phyloP scores from a whole-genome alignment of 2,113 vertebrate species.

The Taurulus bubalis region DNA sequence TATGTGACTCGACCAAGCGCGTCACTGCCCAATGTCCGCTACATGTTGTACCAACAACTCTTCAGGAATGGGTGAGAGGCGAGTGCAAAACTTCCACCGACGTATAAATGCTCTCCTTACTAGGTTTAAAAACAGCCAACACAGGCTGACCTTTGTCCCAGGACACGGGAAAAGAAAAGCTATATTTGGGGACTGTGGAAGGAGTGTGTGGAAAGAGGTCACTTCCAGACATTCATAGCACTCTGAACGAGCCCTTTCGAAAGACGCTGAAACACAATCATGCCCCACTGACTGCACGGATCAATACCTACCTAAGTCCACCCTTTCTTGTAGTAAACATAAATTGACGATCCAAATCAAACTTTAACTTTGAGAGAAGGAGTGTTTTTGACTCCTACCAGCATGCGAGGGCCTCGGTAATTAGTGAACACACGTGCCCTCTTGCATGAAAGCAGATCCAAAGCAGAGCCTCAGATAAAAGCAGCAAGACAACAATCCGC shows the following conservation, averaged over 20 bases:
- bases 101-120: background rate
- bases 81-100: background rate
- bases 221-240: background rate
- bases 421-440: conserved; percentile 52
- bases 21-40: background rate
- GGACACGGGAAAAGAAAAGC: background rate
- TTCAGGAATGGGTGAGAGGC: background rate
- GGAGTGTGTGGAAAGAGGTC: background rate
- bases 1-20: background rate
- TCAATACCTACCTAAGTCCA: background rate
- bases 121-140: background rate
- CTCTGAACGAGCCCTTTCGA: conserved; percentile 11
- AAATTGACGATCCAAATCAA: conserved; percentile 21
- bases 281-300: conserved; percentile 5
- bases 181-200: background rate
- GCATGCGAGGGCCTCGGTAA: conserved; percentile 33
- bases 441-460: conserved; percentile 42
- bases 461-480: conserved; percentile 56
- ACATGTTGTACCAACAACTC: conserved; percentile 25
- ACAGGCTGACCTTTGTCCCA: conserved; percentile 18
- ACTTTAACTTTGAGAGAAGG: conserved; percentile 8
- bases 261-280: background rate
- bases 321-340: conserved; percentile 4
- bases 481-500: conserved; percentile 49
- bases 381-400: conserved; percentile 1